Conservation (phyloP, 2,888 invertebrate genomes). For the Clitarchus hookeri region DNA sequence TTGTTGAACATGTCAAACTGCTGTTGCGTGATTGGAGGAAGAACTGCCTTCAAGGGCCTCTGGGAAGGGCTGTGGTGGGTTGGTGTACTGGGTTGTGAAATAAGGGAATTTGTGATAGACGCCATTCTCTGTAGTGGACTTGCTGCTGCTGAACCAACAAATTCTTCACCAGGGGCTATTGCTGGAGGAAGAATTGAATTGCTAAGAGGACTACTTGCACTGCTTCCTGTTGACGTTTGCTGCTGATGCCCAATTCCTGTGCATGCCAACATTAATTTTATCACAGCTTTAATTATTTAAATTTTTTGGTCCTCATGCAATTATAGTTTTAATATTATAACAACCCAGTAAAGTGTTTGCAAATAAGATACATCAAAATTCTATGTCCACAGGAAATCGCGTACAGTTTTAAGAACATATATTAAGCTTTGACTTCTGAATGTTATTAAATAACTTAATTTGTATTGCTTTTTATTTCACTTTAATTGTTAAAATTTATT, state of each 20-base stretch:
- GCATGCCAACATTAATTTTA: background rate
- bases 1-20: conserved; percentile 98
- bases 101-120: conserved; percentile 94
- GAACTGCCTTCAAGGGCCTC: conserved; percentile 91
- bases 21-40: conserved; percentile 97
- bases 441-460: too few relatives aligned
- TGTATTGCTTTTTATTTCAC: too few relatives aligned
- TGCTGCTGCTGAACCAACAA: conserved; percentile 68
- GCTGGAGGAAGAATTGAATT: conserved; percentile 82
- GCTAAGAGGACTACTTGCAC: conserved; percentile 81
- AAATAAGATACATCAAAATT: too few relatives aligned
- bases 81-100: conserved; percentile 86
- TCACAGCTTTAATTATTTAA: background rate
- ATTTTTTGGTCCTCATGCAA: background rate
- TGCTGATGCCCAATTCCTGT: conserved; percentile 25
- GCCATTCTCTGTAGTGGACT: conserved; percentile 97
- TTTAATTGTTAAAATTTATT: too few relatives aligned
- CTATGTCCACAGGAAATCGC: too few relatives aligned
- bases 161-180: conserved; percentile 79
- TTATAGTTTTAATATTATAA: too few relatives aligned
- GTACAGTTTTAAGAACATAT: too few relatives aligned
- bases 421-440: too few relatives aligned
- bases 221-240: conserved; percentile 56
- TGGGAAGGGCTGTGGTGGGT: conserved; percentile 83
- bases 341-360: too few relatives aligned